Evolutionary conservation across 2,797 vertebrate genomes (phyloP).

Genomic region (Leptatherina wallacei): DNA sequence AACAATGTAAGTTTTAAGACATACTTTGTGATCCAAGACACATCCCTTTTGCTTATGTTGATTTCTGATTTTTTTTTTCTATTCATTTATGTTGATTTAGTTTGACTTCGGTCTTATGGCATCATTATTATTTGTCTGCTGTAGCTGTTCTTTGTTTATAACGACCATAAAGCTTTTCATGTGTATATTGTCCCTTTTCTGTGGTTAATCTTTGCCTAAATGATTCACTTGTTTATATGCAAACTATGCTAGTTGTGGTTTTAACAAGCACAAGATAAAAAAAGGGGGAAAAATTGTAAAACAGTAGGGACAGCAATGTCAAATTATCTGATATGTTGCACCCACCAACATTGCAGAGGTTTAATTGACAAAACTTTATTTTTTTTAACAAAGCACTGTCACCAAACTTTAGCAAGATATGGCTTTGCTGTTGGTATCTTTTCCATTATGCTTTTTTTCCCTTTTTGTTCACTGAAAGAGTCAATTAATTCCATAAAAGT

Average conservation of each 20-base stretch:
- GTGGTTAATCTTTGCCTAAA: neutral
- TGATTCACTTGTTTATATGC: slow-evolving; percentile 22
- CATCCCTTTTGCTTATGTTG: neutral
- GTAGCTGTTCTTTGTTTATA: slow-evolving; percentile 7
- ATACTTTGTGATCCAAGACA: too few relatives aligned
- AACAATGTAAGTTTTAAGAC: slow-evolving; percentile 20
- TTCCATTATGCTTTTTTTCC: slow-evolving; percentile 44
- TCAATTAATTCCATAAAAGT: slow-evolving; percentile 69
- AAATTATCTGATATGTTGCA: slow-evolving; percentile 16
- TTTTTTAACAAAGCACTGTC: slow-evolving; percentile 33
- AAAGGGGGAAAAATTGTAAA: neutral
- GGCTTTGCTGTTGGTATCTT: slow-evolving; percentile 45
- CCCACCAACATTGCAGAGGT: neutral
- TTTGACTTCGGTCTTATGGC: too few relatives aligned
- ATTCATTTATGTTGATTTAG: neutral
- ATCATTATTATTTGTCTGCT: neutral
- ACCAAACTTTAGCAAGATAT: slow-evolving; percentile 41
- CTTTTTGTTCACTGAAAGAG: slow-evolving; percentile 48
- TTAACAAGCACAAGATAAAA: neutral
- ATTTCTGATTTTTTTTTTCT: neutral
- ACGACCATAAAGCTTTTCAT: slow-evolving; percentile 13
- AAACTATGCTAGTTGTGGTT: slow-evolving; percentile 14
- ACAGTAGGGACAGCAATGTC: neutral
- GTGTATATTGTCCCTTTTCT: neutral
- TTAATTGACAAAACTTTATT: slow-evolving; percentile 35